Base-by-base conservation (phyloP, 2,113 vertebrate species). In the Oreotragus oreotragus region DNA sequence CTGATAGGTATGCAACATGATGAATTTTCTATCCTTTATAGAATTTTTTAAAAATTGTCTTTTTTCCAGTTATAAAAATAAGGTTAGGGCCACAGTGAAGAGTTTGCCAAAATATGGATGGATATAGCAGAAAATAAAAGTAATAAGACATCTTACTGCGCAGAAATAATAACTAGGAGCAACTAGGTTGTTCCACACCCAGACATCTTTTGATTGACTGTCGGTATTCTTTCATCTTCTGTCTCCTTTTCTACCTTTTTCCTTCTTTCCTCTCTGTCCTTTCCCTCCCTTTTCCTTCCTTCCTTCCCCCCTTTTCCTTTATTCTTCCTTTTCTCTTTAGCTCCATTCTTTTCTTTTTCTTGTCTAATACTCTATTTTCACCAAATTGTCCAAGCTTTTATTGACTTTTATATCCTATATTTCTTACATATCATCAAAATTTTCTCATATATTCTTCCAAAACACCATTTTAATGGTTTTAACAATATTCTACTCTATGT, bases 1-100 rank as follows among this genome's bases (percentile, higher is more conserved):
- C 57, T 45, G 66, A 92, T 66, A 92, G n/a, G 16, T n/a, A 90
- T 70, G 21, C 25, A 66, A 27, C 30, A 51, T 85, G 80, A 93
- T 95, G 84, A 49, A 84, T 94, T 97, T 96, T 84, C 45, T 88
- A 30, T 85, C 33, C 19, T 95, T 97, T 57, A 94, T 27, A 84
- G 76, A 88, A 53, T 55, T 83, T 33, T 95, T 84, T 3, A 1
- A 55, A 55, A 97, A 94, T 84, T 84, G 73, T 39, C 43, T 49
- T 90, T 97, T 92, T 96, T 83, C 43, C 76, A 47, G 49, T 93
- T 93, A 73, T 94, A 93, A 94, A 96, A 94, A 66, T 94, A 79
- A 96, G 81, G 57, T 92, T 91, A 83, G 33, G 49, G 49, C 30
- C 66, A 73, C 51, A 92, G 45, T 49, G 53, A 51, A 91, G 79